These are phyloP conservation scores for Nycteola revayana DNA, from an alignment of 2,888 invertebrate species.

Conservation along the genomic window DNA sequence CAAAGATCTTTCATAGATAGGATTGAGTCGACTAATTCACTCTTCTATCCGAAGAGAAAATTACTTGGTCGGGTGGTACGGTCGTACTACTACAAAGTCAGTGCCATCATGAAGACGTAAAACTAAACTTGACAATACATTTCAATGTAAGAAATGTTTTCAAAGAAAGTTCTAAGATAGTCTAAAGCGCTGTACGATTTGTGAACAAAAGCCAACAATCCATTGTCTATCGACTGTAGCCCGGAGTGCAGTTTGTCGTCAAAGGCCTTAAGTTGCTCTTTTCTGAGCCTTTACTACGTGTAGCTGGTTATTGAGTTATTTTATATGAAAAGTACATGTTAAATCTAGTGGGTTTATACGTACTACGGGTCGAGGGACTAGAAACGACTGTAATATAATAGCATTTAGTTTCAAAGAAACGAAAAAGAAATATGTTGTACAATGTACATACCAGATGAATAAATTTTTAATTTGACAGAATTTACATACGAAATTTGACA, in stretches of 20 bases:
- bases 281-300: constrained; percentile 48
- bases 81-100: constrained; percentile 39
- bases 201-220: constrained; percentile 72
- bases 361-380: too few relatives aligned
- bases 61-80: constrained; percentile 31
- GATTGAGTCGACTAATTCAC: constrained; percentile 24
- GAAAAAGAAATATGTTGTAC: too few relatives aligned
- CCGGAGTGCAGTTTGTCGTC: constrained; percentile 71
- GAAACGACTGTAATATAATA: too few relatives aligned
- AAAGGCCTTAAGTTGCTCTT: constrained; percentile 62
- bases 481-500: too few relatives aligned
- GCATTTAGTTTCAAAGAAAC: too few relatives aligned
- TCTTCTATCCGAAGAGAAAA: constrained; percentile 33
- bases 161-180: constrained; percentile 60
- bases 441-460: too few relatives aligned
- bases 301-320: constrained; percentile 34
- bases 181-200: constrained; percentile 62
- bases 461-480: too few relatives aligned
- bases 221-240: constrained; percentile 74
- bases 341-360: too few relatives aligned
- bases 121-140: constrained; percentile 51
- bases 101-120: constrained; percentile 42
- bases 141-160: constrained; percentile 53
- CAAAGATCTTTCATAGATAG: constrained; percentile 25
- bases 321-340: constrained; percentile 1